Percentiles rank a stretch among this genome's conserved stretches.
These are phyloP conservation scores for Ctena decussata DNA, from an alignment of 2,888 invertebrate species.

Conservation along the genomic window DNA sequence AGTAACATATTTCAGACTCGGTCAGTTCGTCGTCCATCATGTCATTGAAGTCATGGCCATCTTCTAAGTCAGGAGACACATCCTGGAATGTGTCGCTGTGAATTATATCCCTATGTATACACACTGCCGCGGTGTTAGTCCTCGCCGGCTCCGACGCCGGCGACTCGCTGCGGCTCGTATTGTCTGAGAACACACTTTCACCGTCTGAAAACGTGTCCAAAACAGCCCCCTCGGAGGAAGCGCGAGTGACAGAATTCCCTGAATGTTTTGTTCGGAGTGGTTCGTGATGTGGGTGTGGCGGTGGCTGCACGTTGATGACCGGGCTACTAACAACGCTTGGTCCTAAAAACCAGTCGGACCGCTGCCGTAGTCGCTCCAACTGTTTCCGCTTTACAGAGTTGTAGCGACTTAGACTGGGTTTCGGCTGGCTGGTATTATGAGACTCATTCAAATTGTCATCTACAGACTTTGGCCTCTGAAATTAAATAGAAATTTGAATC, in stretches of 20 bases:
- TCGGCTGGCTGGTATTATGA: slow-evolving; percentile 68
- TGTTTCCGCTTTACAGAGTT: slow-evolving; percentile 90
- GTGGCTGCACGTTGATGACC: slow-evolving; percentile 48
- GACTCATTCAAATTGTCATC: slow-evolving; percentile 83
- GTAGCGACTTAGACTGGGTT: slow-evolving; percentile 84
- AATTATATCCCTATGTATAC: slow-evolving; percentile 77
- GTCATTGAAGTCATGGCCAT: slow-evolving; percentile 55
- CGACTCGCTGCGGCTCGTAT: slow-evolving; percentile 81
- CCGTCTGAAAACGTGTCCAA: slow-evolving; percentile 80
- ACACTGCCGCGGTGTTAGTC: slow-evolving; percentile 70
- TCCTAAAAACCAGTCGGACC: slow-evolving; percentile 96
- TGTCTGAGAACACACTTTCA: slow-evolving; percentile 82
- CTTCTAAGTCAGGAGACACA: slow-evolving; percentile 70
- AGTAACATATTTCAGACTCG: slow-evolving; percentile 78
- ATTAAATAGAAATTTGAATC: slow-evolving; percentile 12
- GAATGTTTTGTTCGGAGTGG: slow-evolving; percentile 71
- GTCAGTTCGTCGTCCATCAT: slow-evolving; percentile 71
- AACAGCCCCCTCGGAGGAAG: slow-evolving; percentile 82
- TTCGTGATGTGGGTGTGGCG: slow-evolving; percentile 53
- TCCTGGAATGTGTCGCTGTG: slow-evolving; percentile 81
- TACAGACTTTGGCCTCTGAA: slow-evolving; percentile 83
- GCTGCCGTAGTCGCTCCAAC: slow-evolving; percentile 97
- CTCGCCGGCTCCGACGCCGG: slow-evolving; percentile 82
- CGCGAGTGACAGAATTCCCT: slow-evolving; percentile 80
- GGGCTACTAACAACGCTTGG: slow-evolving; percentile 86